Evolutionary conservation across 2,797 vertebrate species (phyloP).

Genomic region (Thamnophis elegans): DNA sequence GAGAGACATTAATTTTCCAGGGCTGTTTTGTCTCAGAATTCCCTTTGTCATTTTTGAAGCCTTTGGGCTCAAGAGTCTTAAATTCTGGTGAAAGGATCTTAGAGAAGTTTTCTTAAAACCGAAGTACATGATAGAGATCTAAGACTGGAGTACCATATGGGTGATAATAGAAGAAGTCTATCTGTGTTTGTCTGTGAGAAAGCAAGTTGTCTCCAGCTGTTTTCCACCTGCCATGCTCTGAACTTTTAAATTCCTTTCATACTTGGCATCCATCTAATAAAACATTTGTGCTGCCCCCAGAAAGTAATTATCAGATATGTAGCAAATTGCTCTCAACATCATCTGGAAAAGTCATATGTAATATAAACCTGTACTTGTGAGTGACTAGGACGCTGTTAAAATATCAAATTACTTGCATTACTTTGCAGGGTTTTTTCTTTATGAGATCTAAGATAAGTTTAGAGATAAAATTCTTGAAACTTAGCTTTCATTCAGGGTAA

Average conservation of each 20-base stretch:
- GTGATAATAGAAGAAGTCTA: not conserved
- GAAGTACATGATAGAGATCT: not conserved
- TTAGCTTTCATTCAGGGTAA: not conserved
- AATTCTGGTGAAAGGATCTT: not conserved
- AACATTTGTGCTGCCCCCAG: conserved; percentile 10
- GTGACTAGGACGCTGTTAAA: not conserved
- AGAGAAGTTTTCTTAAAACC: not conserved
- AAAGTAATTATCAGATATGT: conserved; percentile 44
- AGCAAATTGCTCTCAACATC: conserved; percentile 37
- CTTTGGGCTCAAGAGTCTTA: not conserved
- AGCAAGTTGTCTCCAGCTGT: conserved; percentile 43
- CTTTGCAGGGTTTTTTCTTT: conserved; percentile 30
- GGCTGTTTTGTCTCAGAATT: not conserved
- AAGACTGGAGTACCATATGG: not conserved
- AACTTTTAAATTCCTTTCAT: conserved; percentile 51
- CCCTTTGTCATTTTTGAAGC: not conserved
- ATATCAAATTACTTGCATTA: conserved; percentile 30
- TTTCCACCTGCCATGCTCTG: conserved; percentile 43
- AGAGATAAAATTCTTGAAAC: not conserved
- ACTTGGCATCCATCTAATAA: conserved; percentile 34
- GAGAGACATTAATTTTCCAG: not conserved
- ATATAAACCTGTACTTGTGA: conserved; percentile 21
- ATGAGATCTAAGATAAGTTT: not conserved
- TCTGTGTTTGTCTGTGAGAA: not conserved
- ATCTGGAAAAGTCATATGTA: conserved; percentile 27